These are phyloP conservation scores for Scaptomyza reducta DNA, from an alignment of 2,888 invertebrate species.

Conservation along the genomic window DNA sequence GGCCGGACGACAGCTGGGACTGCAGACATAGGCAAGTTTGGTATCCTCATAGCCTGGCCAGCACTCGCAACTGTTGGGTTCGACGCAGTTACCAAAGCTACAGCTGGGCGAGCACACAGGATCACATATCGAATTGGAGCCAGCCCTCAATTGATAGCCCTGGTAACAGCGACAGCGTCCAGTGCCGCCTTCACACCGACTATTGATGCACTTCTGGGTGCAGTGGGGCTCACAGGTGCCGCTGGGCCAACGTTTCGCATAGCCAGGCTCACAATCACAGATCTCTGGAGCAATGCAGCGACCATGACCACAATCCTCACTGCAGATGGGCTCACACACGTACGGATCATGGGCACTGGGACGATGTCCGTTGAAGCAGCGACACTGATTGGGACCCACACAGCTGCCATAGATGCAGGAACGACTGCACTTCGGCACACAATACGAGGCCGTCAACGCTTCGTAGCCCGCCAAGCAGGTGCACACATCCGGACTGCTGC, in stretches of 20 bases:
- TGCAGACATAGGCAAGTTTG: slow-evolving; percentile 70
- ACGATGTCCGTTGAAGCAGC: slow-evolving; percentile 84
- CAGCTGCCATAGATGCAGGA: slow-evolving; percentile 81
- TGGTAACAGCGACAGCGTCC: slow-evolving; percentile 86
- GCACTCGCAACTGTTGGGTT: slow-evolving; percentile 81
- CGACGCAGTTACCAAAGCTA: slow-evolving; percentile 84
- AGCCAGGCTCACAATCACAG: slow-evolving; percentile 81
- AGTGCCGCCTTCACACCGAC: slow-evolving; percentile 85
- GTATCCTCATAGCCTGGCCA: slow-evolving; percentile 81
- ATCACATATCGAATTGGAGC: slow-evolving; percentile 78
- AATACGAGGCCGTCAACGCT: slow-evolving; percentile 70
- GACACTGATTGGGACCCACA: slow-evolving; percentile 84
- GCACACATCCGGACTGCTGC: slow-evolving; percentile 83
- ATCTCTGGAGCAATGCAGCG: slow-evolving; percentile 80
- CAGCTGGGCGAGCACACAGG: slow-evolving; percentile 83
- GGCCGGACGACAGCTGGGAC: slow-evolving; percentile 76
- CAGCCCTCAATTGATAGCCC: slow-evolving; percentile 82
- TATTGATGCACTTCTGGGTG: slow-evolving; percentile 80
- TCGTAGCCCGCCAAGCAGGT: slow-evolving; percentile 80
- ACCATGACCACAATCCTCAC: slow-evolving; percentile 76
- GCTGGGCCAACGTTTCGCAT: slow-evolving; percentile 75
- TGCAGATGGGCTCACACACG: slow-evolving; percentile 80
- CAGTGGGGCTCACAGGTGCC: slow-evolving; percentile 81
- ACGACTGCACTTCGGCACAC: slow-evolving; percentile 76
- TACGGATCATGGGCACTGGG: slow-evolving; percentile 53